A percentile compares a stretch with the other conserved stretches of the same genome.
Conservation (phyloP, 64 coral and sea anemone species). For the Pocillopora verrucosa region DNA sequence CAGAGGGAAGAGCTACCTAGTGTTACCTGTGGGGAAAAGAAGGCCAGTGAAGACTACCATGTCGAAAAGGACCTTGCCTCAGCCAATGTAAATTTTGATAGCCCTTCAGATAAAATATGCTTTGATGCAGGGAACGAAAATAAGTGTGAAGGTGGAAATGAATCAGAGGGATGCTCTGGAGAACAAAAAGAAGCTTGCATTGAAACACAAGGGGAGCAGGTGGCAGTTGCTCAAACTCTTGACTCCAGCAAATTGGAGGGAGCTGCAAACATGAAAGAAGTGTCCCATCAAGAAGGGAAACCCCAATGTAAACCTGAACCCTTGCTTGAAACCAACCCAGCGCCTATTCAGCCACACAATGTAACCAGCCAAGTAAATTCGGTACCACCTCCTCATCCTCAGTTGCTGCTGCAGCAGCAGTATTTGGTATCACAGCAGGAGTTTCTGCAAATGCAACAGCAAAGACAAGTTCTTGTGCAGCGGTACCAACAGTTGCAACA, state of each 20-base stretch:
- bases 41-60: neutral
- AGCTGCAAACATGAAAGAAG: neutral
- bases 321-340: neutral
- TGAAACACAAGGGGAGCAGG: neutral
- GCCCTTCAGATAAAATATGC: neutral
- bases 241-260: neutral
- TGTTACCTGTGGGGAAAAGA: neutral
- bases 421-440: constrained; percentile 61
- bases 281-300: neutral
- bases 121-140: neutral
- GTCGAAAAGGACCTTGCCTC: neutral
- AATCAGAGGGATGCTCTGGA: neutral
- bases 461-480: constrained; percentile 81
- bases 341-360: neutral
- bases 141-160: constrained; percentile 15
- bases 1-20: no score
- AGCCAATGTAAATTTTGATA: neutral
- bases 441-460: constrained; percentile 87
- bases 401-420: constrained; percentile 78
- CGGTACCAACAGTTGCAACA: constrained; percentile 90
- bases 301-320: neutral
- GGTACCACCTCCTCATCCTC: constrained; percentile 48
- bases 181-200: neutral
- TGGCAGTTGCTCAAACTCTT: neutral
- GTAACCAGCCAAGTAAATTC: constrained; percentile 15